Evolutionary conservation across 2,797 vertebrate species (phyloP), one percentile per base, ranked within the genome.

Genomic region (Platalea minor): DNA sequence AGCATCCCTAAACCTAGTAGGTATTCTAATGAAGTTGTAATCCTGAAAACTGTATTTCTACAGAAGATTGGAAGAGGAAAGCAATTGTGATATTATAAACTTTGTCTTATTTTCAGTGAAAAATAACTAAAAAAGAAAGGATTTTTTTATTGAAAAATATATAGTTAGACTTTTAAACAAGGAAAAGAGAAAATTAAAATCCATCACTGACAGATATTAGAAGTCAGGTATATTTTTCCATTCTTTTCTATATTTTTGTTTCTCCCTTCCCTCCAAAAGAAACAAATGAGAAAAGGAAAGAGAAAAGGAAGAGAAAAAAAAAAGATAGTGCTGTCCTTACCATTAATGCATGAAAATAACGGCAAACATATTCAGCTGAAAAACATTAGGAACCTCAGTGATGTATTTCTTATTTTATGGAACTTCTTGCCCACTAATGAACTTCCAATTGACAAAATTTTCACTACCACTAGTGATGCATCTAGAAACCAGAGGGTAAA

Each of bases 241-340:
- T 53, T 31, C 17, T 53, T 54, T 29, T 29, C 53, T 54, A 11
- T 29, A n/a, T 33, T 83, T 3, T 60, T 1, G 63, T 89, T 67
- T 39, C 15, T 39, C 8, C 3, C 20, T 65, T 24, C 7, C 8
- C 13, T 45, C 20, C 12, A 63, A 80, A 73, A 83, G 7, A 89
- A 53, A 11, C 1, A 68, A 76, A 50, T 35, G 4, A 68, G 33
- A 51, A 45, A 67, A 35, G 2, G 10, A 60, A 73, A 64, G 9
- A 53, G 8, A 29, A 67, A 54, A 72, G 1, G 3, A 63, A 41
- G 9, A 48, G 5, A 21, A 7, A 53, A 79, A 50, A 54, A 17
- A 41, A 48, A 45, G 70, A 10, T 2, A 39, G 13, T 25, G 20
- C 5, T 11, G 0, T 46, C 6, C 2, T 37, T 70, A 26, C 1